A percentile compares a stretch with the other conserved stretches of the same genome.
phyloP scores from a whole-genome alignment of 92 coral and sea anemone species.

The Phymanthus crucifer region DNA sequence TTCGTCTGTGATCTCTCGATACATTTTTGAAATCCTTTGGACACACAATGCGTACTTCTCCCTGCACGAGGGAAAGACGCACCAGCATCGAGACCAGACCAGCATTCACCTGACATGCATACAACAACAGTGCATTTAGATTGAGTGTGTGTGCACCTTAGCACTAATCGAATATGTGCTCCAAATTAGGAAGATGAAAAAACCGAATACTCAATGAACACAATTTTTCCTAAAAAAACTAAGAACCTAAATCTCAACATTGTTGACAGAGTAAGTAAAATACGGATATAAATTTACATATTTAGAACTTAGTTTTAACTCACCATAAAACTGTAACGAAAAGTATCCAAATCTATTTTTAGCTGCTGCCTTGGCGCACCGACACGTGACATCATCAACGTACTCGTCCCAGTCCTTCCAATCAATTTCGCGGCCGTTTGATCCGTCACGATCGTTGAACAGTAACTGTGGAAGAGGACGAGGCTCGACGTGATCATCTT shows the following conservation, averaged over 20 bases:
- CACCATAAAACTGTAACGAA: conserved; percentile 88
- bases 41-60: conserved; percentile 5
- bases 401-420: conserved; percentile 76
- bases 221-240: no score
- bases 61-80: conserved; percentile 23
- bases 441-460: conserved; percentile 62
- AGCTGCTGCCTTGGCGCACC: conserved; percentile 77
- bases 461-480: conserved; percentile 70
- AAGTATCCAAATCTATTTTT: conserved; percentile 52
- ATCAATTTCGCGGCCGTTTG: conserved; percentile 45
- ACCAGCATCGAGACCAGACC: conserved; percentile 22
- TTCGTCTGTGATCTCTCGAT: conserved; percentile 6
- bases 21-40: conserved; percentile 28
- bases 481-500: conserved; percentile 52
- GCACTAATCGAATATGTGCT: no score
- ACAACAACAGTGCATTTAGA: no score
- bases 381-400: conserved; percentile 66
- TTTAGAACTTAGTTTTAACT: not conserved
- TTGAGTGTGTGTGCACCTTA: no score
- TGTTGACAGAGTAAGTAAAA: no score
- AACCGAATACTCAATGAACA: no score
- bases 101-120: conserved; percentile 37
- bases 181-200: no score
- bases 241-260: no score
- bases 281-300: no score